These are phyloP conservation scores for Pampus argenteus DNA, from an alignment of 2,797 vertebrate genomes.

Conservation along the genomic window DNA sequence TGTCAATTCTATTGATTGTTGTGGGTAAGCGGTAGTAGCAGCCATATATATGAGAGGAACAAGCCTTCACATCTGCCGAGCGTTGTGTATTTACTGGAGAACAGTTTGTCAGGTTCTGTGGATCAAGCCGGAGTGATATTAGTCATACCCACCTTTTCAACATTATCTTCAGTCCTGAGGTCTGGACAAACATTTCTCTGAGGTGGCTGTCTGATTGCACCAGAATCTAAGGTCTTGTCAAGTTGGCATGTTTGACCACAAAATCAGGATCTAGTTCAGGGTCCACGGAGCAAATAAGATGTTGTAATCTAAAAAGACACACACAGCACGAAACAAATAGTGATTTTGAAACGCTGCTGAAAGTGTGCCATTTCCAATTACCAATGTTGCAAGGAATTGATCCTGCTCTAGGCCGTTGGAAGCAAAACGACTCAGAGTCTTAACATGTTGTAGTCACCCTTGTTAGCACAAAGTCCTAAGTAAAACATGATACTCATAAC, in stretches of 20 bases:
- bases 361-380: conserved; percentile 13
- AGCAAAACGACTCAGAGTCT: conserved; percentile 15
- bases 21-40: conserved; percentile 53
- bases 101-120: conserved; percentile 69
- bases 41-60: conserved; percentile 61
- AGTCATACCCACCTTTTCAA: conserved; percentile 73
- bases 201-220: conserved; percentile 55
- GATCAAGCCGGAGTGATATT: conserved; percentile 67
- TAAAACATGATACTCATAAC: conserved; percentile 5
- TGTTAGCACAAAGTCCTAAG: not conserved
- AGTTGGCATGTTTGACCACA: conserved; percentile 19
- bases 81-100: conserved; percentile 77
- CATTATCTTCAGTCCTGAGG: conserved; percentile 49
- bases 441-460: conserved; percentile 25
- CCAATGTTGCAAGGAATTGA: conserved; percentile 8
- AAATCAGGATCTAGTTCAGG: conserved; percentile 35
- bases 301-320: conserved; percentile 38
- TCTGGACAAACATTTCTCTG: conserved; percentile 56
- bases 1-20: conserved; percentile 76
- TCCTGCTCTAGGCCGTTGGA: conserved; percentile 25
- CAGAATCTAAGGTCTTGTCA: conserved; percentile 38
- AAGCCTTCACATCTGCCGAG: conserved; percentile 71
- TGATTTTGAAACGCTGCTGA: conserved; percentile 26
- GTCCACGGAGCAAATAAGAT: conserved; percentile 22
- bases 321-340: conserved; percentile 12